phyloP scores from a whole-genome alignment of 2,888 invertebrate species.

The Papilio demoleus region DNA sequence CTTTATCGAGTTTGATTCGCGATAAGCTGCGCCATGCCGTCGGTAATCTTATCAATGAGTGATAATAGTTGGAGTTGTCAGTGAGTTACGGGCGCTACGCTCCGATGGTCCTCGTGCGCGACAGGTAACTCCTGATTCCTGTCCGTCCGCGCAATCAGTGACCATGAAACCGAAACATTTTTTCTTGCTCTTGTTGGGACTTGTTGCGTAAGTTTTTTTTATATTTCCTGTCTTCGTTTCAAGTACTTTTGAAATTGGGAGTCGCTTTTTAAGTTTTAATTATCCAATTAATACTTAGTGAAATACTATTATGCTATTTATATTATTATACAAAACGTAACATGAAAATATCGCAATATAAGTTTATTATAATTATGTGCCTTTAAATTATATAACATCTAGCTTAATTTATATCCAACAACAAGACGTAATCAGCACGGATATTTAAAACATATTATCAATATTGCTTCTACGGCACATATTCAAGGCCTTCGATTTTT shows the following conservation, averaged over 20 bases:
- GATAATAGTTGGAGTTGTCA: constrained; percentile 83
- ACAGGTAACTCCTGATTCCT: constrained; percentile 67
- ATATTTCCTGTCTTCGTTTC: constrained; percentile 19
- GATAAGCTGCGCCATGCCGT: constrained; percentile 78
- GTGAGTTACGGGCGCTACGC: constrained; percentile 76
- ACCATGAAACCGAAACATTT: constrained; percentile 67
- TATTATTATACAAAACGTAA: not conserved
- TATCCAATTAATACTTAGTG: not conserved
- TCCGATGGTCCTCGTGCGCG: constrained; percentile 68
- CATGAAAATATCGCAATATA: not conserved
- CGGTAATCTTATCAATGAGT: constrained; percentile 80
- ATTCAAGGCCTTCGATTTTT: not conserved
- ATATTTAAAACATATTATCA: not conserved
- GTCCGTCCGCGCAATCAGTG: constrained; percentile 60
- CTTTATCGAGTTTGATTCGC: constrained; percentile 78
- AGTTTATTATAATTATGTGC: not conserved
- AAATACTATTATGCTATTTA: not conserved
- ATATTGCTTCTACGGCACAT: not conserved
- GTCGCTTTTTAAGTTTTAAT: not conserved
- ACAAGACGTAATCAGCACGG: not conserved
- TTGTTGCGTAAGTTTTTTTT: constrained; percentile 69
- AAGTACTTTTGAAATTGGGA: not conserved
- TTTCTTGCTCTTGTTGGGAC: constrained; percentile 61
- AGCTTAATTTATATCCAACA: not conserved
- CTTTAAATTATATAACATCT: not conserved